Evolutionary conservation across 1,140 invertebrate genomes (phyloP), one percentile per base, ranked within the genome.

Genomic region (Drosophila repleta): DNA sequence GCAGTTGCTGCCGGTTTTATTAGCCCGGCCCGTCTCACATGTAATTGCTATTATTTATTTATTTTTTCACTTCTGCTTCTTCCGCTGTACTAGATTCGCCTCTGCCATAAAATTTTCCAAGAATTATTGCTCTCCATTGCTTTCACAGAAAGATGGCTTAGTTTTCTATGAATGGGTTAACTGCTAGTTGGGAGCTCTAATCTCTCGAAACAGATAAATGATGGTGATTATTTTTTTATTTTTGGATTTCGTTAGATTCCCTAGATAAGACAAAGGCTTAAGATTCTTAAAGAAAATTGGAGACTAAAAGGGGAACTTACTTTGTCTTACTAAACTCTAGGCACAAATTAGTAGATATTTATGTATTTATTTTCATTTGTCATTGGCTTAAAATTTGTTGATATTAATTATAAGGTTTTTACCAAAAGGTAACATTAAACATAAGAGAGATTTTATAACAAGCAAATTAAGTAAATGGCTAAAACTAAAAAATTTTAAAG

Each of bases 41-140:
- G 78, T 84, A 84, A 87, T 84, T 84, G 77, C 82, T 77, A 87
- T 74, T 81, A 87, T 77, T 87, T 84, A 26, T 55, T 53, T 51
- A 49, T 15, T 15, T 21, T 46, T 46, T 20, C 20, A 11, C 11
- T 21, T 45, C 17, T 45, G 2, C 29, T 29, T 35, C 29, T 26
- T 7, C 13, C 24, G 41, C 32, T 52, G 53, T 49, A 37, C 49
- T 67, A 35, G 18, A 43, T 45, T 60, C 13, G 29, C 21, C 41
- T 29, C 65, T 62, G 39, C 39, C 37, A 52, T 51, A 65, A 60
- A 52, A 63, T 46, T 62, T 84, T 84, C 82, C 43, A 41, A 53
- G 81, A 84, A 84, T 60, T 85, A 71, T 71, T 67, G 57, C 62
- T 51, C 21, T 35, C 3, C 43, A 35, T 35, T 45, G 45, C 61